Evolutionary conservation across 1,140 invertebrate genomes (phyloP), one percentile per base, ranked within the genome.

Genomic region (Drosophila repleta): DNA sequence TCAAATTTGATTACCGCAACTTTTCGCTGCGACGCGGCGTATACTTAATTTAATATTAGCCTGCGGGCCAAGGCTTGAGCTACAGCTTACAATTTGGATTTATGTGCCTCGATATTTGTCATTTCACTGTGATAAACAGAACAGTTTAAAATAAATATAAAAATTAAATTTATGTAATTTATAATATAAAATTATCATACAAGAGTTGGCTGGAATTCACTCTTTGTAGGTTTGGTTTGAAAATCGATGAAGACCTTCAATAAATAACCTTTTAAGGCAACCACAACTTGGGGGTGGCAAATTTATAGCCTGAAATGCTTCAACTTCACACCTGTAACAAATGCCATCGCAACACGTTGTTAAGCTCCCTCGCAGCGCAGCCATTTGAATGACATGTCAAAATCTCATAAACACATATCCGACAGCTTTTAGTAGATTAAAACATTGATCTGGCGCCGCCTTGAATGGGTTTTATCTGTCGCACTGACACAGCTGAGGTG

Each of bases 361-460:
- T 13, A 35, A 3, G 32, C 32, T 41, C 29, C 29, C 26, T 6
- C 7, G 29, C 29, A 7, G 29, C 29, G 6, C 41, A 15, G 41
- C 55, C 51, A 57, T 76, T 72, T 80, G 67, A 76, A 68, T 81
- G 78, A 60, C 69, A 87, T 63, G 77, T 53, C 68, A 63, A 57
- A 53, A 65, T 63, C 61, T 17, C 45, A 74, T 66, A 81, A 76
- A 71, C 77, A 71, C 39, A 63, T 66, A 74, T 65, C 45, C 52
- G 60, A 43, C 74, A 57, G 83, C 79, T 88, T 87, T 88, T 79
- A 82, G 82, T 73, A 68, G 83, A 87, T 87, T 88, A 88, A 79
- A 87, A 82, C 48, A 79, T 88, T 73, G 64, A 61, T 67, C 67
- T 57, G 37, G 32, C 70, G 46, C 65, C 74, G 3, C 10, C 32